These are phyloP conservation scores for Orthosia cruda DNA, from an alignment of 2,888 invertebrate genomes.

Conservation along the genomic window DNA sequence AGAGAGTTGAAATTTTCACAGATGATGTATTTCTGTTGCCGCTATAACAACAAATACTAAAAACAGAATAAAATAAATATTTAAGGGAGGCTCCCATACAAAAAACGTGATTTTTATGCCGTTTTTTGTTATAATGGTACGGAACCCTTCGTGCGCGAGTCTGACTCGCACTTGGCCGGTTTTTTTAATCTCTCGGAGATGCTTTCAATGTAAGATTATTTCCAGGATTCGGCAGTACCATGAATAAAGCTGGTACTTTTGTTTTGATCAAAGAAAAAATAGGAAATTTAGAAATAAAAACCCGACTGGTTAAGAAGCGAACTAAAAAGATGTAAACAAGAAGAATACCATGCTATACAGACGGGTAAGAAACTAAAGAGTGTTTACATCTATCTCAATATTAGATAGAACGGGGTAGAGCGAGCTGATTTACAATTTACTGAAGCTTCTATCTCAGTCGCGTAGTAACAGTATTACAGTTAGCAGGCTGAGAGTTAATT, in stretches of 20 bases:
- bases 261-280: constrained; percentile 6
- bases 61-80: too few species aligned
- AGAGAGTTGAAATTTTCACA: too few species aligned
- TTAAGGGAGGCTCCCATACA: too few species aligned
- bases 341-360: too few species aligned
- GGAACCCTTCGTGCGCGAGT: too few species aligned
- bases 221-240: neutral
- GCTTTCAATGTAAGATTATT: neutral
- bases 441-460: constrained; percentile 49
- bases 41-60: too few species aligned
- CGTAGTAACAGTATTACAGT: constrained; percentile 57
- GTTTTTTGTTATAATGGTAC: too few species aligned
- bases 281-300: neutral
- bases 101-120: too few species aligned
- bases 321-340: too few species aligned
- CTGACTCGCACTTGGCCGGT: too few species aligned
- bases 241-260: constrained; percentile 13
- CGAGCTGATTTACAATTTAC: constrained; percentile 44
- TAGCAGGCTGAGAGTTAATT: constrained; percentile 68
- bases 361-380: neutral
- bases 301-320: too few species aligned
- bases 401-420: constrained; percentile 8
- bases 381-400: constrained; percentile 11
- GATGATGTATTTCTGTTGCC: too few species aligned
- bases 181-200: neutral